Percentiles rank a stretch among this genome's conserved stretches.
These are phyloP conservation scores for Streptopelia turtur DNA, from an alignment of 2,797 vertebrate species.

Conservation along the genomic window DNA sequence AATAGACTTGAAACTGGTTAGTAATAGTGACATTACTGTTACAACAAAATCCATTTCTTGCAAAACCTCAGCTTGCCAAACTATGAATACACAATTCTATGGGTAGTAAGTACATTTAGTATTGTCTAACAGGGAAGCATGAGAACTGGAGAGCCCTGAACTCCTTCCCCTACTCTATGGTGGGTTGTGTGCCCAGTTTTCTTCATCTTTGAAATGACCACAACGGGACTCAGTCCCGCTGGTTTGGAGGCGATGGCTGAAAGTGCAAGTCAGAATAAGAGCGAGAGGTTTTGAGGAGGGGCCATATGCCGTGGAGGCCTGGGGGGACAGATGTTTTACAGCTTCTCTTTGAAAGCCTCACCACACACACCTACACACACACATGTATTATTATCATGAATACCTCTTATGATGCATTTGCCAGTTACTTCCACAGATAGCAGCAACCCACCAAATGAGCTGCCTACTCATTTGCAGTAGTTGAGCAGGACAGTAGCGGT, in stretches of 20 bases:
- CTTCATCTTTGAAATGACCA: background rate
- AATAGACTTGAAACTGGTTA: constrained; percentile 1
- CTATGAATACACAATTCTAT: background rate
- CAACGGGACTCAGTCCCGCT: background rate
- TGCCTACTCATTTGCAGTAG: background rate
- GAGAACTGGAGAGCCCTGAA: background rate
- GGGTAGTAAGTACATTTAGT: background rate
- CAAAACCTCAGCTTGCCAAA: background rate
- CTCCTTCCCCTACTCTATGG: background rate
- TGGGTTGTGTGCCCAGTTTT: background rate
- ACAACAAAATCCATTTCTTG: constrained; percentile 19
- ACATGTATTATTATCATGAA: background rate
- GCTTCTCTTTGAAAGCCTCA: constrained; percentile 10
- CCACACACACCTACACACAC: background rate
- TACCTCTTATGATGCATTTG: background rate
- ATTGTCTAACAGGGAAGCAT: background rate
- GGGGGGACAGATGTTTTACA: background rate
- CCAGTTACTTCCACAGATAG: background rate
- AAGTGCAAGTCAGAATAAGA: background rate
- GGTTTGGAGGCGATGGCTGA: background rate
- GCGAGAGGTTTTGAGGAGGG: background rate
- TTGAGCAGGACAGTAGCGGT: background rate
- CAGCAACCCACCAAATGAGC: background rate
- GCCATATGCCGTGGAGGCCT: background rate
- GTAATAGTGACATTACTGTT: constrained; percentile 30